Evolutionary conservation across 2,888 invertebrate species (phyloP), one percentile per base, ranked within the genome.

Genomic region (Nycteola revayana): DNA sequence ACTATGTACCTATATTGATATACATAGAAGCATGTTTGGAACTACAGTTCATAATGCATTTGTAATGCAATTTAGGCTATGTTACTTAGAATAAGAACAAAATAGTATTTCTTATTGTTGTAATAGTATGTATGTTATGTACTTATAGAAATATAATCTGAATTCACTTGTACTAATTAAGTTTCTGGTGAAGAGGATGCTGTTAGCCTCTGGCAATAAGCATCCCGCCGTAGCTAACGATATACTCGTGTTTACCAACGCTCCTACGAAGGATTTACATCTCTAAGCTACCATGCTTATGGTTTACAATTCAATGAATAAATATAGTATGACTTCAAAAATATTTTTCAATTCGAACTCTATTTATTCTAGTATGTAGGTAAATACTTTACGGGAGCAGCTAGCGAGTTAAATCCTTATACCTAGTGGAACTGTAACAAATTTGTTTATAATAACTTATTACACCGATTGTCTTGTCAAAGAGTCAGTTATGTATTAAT

Each of bases 81-180:
- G 51, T 43, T 43, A 33, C 28, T 42, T 76, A 75, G 66, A 50
- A 31, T 72, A 74, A 66, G 67, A 63, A 66, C 59, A 71, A 73
- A 61, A 78, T 75, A 84, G 83, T 84, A 84, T 83, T 85, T 72
- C 66, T 69, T 66, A 49, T 49, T 61, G 42, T 71, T 14, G 14
- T 14, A 59, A 58, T 56, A 59, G 48, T 59, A 56, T 62, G 47
- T 51, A 51, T 50, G 49, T 61, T 62, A 63, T 65, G 51, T 64
- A 57, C 50, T 58, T 50, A 62, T 69, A 66, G 63, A 68, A 61
- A 60, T 47, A 66, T 3, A 14, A 14, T 14, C 14, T 14, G 14
- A 14, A 14, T 42, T 47, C 39, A 60, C 41, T 30, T 39, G 43
- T 49, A 21, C 14, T 27, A 28, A 40, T 46, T 27, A 23, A 10